Evolutionary conservation across 2,888 invertebrate species (phyloP).

Genomic region (Sipunculus nudus): DNA sequence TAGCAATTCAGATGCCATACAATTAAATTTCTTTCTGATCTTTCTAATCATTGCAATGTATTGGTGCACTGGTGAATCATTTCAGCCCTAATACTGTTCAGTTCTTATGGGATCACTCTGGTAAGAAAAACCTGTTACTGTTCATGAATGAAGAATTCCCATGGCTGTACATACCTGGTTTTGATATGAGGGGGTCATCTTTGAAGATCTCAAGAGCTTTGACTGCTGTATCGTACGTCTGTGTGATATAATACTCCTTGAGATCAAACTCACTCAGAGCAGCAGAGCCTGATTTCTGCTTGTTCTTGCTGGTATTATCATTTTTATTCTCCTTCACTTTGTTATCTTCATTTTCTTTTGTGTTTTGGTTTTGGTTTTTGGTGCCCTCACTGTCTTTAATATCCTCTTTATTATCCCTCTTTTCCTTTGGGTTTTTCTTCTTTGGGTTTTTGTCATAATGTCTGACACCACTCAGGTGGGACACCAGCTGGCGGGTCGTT

Average conservation of each 20-base stretch:
- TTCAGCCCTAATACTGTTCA: too few relatives aligned
- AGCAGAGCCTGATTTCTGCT: background rate
- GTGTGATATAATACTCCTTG: conserved; percentile 66
- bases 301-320: background rate
- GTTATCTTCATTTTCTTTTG: background rate
- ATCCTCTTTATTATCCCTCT: background rate
- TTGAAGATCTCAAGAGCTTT: conserved; percentile 70
- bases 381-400: background rate
- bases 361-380: background rate
- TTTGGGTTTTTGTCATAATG: conserved; percentile 67
- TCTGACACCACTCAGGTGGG: conserved; percentile 71
- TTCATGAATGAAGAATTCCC: background rate
- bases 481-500: conserved; percentile 69
- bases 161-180: conserved; percentile 67
- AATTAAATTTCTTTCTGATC: too few relatives aligned
- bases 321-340: background rate
- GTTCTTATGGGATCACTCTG: too few relatives aligned
- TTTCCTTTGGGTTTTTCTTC: conserved; percentile 13
- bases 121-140: background rate
- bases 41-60: too few relatives aligned
- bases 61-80: too few relatives aligned
- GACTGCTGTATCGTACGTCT: conserved; percentile 43
- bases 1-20: too few relatives aligned
- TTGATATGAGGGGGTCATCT: conserved; percentile 69
- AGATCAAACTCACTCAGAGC: conserved; percentile 41